A percentile compares a stretch with the other conserved stretches of the same genome.
Conservation (phyloP, 2,113 vertebrate species). For the Pipa parva region DNA sequence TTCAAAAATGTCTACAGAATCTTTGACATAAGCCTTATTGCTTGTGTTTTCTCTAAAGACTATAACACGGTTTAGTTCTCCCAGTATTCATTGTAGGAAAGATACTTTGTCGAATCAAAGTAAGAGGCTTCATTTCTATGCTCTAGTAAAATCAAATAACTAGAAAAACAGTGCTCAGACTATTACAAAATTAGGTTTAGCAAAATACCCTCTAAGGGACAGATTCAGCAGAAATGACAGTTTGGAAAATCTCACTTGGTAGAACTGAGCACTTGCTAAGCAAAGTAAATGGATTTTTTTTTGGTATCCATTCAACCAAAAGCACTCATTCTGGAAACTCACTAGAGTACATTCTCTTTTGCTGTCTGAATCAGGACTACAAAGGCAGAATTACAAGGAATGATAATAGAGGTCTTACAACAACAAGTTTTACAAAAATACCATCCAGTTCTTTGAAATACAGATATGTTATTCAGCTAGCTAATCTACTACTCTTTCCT, state of each 20-base stretch:
- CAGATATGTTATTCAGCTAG: no score
- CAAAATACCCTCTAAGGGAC: slow-evolving; percentile 21
- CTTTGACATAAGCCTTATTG: no score
- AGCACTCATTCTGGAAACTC: no score
- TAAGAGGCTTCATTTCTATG: slow-evolving; percentile 34
- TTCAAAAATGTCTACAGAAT: slow-evolving; percentile 2
- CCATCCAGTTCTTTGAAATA: no score
- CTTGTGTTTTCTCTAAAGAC: not conserved
- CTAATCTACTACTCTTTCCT: no score
- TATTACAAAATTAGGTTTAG: slow-evolving; percentile 30
- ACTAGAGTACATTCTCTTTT: no score
- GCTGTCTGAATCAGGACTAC: no score
- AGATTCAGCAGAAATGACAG: slow-evolving; percentile 19
- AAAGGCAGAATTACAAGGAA: no score
- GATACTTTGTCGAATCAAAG: slow-evolving; percentile 27
- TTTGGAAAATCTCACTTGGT: not conserved
- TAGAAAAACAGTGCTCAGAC: slow-evolving; percentile 28
- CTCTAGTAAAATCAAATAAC: slow-evolving; percentile 36
- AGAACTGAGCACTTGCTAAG: no score
- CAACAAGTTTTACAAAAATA: no score
- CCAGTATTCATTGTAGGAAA: slow-evolving; percentile 9
- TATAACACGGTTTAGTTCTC: slow-evolving; percentile 19
- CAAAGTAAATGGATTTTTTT: slow-evolving; percentile 31
- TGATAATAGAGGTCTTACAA: no score
- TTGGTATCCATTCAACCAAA: no score